A percentile compares a stretch with the other conserved stretches of the same genome.
phyloP scores from a whole-genome alignment of 2,113 vertebrate genomes.

The Clupea harengus region DNA sequence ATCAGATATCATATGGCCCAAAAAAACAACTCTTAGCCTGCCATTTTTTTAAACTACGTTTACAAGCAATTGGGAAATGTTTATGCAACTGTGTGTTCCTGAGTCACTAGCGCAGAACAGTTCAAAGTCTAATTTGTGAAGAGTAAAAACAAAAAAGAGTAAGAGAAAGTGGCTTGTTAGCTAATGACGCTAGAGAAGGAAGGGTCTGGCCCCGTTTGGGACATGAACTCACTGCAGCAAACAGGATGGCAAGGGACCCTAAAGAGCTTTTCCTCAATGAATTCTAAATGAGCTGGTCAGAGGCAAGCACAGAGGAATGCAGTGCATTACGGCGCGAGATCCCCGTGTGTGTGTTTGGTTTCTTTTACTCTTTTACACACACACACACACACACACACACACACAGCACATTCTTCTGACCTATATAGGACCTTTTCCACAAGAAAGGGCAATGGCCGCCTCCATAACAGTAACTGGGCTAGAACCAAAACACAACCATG shows the following conservation, averaged over 20 bases:
- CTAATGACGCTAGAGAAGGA: background rate
- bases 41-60: background rate
- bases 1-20: background rate
- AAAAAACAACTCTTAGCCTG: background rate
- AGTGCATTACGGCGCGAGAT: background rate
- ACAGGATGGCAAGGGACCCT: background rate
- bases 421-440: background rate
- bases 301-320: background rate
- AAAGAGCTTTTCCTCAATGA: background rate
- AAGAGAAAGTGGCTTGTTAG: background rate
- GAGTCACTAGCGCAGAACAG: background rate
- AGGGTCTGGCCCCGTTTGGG: background rate
- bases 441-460: background rate
- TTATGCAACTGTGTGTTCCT: background rate
- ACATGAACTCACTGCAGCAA: background rate
- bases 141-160: background rate
- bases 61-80: background rate
- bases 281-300: background rate
- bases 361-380: background rate
- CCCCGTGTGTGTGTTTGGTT: background rate
- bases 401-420: background rate
- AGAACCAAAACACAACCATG: background rate
- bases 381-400: background rate
- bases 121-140: background rate
- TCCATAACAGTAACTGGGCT: background rate